Percentiles rank a stretch among this genome's conserved stretches.
phyloP scores from a whole-genome alignment of 2,888 invertebrate genomes.

The Sclerodermus sp. region DNA sequence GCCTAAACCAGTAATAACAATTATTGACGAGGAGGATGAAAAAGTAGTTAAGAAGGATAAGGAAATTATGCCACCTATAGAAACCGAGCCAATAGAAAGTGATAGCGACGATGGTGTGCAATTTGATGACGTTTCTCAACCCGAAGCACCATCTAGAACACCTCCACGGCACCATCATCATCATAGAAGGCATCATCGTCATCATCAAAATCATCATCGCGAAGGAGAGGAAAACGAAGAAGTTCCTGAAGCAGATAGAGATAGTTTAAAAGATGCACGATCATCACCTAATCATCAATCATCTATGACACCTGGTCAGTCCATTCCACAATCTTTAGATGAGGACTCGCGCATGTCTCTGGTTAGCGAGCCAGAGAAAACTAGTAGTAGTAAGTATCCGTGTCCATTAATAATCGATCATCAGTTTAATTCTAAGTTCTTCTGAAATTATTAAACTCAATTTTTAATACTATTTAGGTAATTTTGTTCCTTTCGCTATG shows the following conservation, averaged over 20 bases:
- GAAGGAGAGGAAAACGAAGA: slow-evolving; percentile 47
- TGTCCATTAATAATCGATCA: too few relatives aligned
- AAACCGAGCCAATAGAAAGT: slow-evolving; percentile 76
- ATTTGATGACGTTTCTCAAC: slow-evolving; percentile 47
- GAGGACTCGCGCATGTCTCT: slow-evolving; percentile 55
- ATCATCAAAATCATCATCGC: slow-evolving; percentile 53
- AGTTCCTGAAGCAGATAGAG: slow-evolving; percentile 34
- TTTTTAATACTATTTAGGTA: slow-evolving; percentile 34
- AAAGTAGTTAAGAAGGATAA: slow-evolving; percentile 53
- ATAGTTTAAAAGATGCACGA: slow-evolving; percentile 39
- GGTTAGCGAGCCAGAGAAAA: slow-evolving; percentile 54
- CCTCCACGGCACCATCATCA: slow-evolving; percentile 53
- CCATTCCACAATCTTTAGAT: slow-evolving; percentile 43
- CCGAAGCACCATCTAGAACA: slow-evolving; percentile 47
- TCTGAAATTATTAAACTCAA: neutral
- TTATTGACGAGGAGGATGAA: slow-evolving; percentile 57
- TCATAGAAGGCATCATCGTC: slow-evolving; percentile 53
- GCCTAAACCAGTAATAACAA: slow-evolving; percentile 76
- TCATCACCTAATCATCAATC: slow-evolving; percentile 40
- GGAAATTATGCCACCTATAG: slow-evolving; percentile 64
- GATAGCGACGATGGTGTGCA: slow-evolving; percentile 60
- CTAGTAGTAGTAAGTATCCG: slow-evolving; percentile 44
- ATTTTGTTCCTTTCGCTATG: slow-evolving; percentile 56
- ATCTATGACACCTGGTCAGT: slow-evolving; percentile 38
- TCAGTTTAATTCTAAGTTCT: neutral